Conservation (phyloP, 1,140 invertebrate genomes). For the Hylaeus volcanicus region DNA sequence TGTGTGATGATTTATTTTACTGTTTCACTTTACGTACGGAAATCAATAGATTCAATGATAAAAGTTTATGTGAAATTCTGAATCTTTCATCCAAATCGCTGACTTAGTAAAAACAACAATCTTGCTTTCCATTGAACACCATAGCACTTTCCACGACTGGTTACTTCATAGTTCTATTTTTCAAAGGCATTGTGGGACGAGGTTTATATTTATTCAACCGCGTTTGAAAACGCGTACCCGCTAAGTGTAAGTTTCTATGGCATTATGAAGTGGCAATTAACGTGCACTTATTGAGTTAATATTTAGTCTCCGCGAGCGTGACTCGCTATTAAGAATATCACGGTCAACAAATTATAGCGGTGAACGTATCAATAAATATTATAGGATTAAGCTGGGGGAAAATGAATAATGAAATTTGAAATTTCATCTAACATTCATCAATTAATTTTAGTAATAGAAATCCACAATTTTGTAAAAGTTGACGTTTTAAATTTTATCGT, state of each 20-base stretch:
- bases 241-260: constrained; percentile 13
- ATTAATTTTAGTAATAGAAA: too few relatives aligned
- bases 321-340: neutral
- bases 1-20: neutral
- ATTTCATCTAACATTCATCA: too few relatives aligned
- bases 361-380: neutral
- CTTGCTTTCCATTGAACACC: neutral
- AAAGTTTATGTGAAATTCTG: neutral
- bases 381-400: neutral
- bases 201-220: neutral
- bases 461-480: too few relatives aligned
- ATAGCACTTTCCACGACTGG: neutral
- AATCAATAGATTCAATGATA: too few relatives aligned
- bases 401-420: too few relatives aligned
- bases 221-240: constrained; percentile 1
- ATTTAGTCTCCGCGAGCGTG: neutral
- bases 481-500: too few relatives aligned
- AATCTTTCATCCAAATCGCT: neutral
- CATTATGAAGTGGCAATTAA: constrained; percentile 5
- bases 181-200: constrained; percentile 1
- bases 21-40: neutral
- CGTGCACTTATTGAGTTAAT: constrained; percentile 25
- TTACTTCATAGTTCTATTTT: neutral
- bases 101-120: neutral
- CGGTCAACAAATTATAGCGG: neutral